A percentile compares a stretch with the other conserved stretches of the same genome.
phyloP scores from a whole-genome alignment of 2,888 invertebrate species.

The Conomelus anceps region DNA sequence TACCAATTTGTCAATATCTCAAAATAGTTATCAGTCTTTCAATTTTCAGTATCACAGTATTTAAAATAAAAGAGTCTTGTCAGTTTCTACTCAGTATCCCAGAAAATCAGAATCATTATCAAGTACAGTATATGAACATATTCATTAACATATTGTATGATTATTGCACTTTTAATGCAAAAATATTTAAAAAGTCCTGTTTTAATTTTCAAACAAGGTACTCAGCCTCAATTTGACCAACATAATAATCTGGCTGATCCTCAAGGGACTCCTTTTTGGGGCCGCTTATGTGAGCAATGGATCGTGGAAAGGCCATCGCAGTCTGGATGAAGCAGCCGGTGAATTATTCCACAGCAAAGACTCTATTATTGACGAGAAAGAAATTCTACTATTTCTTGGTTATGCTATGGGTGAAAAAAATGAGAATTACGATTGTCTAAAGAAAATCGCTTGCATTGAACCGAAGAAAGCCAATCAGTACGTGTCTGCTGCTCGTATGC shows the following conservation, averaged over 20 bases:
- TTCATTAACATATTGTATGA: too few species aligned
- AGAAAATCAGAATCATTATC: too few species aligned
- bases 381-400: constrained; percentile 61
- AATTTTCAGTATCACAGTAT: too few species aligned
- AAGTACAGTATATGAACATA: too few species aligned
- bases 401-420: constrained; percentile 60
- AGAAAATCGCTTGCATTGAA: constrained; percentile 66
- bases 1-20: too few species aligned
- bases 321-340: constrained; percentile 54
- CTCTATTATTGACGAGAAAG: constrained; percentile 54
- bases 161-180: too few species aligned
- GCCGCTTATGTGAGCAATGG: constrained; percentile 71
- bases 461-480: constrained; percentile 67
- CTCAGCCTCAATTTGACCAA: constrained; percentile 77
- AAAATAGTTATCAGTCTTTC: too few species aligned
- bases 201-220: constrained; percentile 46
- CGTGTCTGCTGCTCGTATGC: constrained; percentile 66
- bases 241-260: constrained; percentile 65
- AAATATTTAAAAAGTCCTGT: too few species aligned
- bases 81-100: too few species aligned
- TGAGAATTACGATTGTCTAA: constrained; percentile 60
- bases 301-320: constrained; percentile 43
- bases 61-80: too few species aligned
- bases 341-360: constrained; percentile 19
- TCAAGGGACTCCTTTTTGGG: constrained; percentile 75